phyloP scores from a whole-genome alignment of 2,113 vertebrate genomes.

The Rafetus swinhoei region DNA sequence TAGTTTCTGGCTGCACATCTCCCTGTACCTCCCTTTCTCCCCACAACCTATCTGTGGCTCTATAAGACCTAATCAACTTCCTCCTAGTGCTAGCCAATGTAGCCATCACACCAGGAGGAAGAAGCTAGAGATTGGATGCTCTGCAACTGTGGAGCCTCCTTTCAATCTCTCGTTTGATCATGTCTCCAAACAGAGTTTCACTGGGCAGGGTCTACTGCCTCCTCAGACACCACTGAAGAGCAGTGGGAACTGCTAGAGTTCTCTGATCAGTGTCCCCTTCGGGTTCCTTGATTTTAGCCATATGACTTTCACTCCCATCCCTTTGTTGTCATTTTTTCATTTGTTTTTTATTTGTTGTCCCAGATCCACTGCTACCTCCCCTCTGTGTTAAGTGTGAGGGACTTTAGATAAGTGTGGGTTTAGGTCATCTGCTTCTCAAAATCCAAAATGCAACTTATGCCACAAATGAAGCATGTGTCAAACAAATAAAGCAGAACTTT shows the following conservation, averaged over 20 bases:
- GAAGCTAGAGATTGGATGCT: neutral
- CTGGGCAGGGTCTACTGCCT: too few species aligned
- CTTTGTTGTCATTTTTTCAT: too few species aligned
- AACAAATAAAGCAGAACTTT: neutral
- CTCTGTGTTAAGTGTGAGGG: neutral
- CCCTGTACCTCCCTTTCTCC: neutral
- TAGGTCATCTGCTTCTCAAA: neutral
- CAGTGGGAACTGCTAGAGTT: too few species aligned
- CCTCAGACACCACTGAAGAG: too few species aligned
- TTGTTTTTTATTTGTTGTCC: too few species aligned
- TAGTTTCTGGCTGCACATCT: neutral
- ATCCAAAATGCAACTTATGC: neutral
- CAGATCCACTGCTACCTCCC: too few species aligned
- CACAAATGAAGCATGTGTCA: neutral
- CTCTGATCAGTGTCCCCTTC: too few species aligned
- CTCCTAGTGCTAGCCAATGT: neutral
- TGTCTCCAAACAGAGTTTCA: too few species aligned
- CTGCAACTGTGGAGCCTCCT: neutral
- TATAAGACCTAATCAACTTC: neutral
- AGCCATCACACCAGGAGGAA: neutral
- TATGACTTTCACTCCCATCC: too few species aligned
- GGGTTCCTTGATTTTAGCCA: too few species aligned
- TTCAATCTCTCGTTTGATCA: too few species aligned
- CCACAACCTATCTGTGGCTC: neutral
- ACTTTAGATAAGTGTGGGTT: neutral